Base-by-base conservation (phyloP, 1,140 invertebrate species). In the Saccostrea echinata region DNA sequence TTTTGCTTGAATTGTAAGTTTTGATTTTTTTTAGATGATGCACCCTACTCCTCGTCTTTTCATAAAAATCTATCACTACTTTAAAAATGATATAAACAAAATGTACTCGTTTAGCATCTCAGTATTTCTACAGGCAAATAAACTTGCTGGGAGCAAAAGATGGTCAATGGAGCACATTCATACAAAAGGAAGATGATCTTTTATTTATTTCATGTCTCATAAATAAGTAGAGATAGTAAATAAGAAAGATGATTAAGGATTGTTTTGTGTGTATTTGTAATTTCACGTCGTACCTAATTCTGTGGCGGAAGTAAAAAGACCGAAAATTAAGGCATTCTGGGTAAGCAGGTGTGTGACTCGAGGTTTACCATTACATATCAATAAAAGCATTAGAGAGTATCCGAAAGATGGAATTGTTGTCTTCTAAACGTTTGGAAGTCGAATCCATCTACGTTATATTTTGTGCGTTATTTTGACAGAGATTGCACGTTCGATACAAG, bases 241-340 rank as follows among this genome's bases (percentile, higher is more conserved):
- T 0, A n/a, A 11, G 12, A 21, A 84, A 16, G 85, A 86, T 86
- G 85, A 76, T 53, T 86, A 27, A 18, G 2, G 30, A 76, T 81
- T 86, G n/a, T n/a, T 57, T 81, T 57, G 4, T 35, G 2, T 27
- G 30, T 35, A n/a, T 57, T 57, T 55, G 21, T 43, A 51, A 27
- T 35, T 84, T 87, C 82, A 35, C 57, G 81, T 84, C 76, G 86
- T 87, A 87, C 86, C 86, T 82, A 80, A 76, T 71, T 55, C 16
- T 64, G 18, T 76, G 82, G 86, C 86, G 86, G 86, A 87, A 87
- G 82, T 87, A 84, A 87, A 86, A 84, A 71, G 61, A 76, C 24
- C 43, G 52, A 87, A 61, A 9, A 64, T 9, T 6, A 6, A 12
- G n/a, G 24, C 24, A 83, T 83, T 83, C 18, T 87, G 86, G 86